Conservation (phyloP, 92 coral and sea anemone genomes). For the Isaurus tuberculatus region DNA sequence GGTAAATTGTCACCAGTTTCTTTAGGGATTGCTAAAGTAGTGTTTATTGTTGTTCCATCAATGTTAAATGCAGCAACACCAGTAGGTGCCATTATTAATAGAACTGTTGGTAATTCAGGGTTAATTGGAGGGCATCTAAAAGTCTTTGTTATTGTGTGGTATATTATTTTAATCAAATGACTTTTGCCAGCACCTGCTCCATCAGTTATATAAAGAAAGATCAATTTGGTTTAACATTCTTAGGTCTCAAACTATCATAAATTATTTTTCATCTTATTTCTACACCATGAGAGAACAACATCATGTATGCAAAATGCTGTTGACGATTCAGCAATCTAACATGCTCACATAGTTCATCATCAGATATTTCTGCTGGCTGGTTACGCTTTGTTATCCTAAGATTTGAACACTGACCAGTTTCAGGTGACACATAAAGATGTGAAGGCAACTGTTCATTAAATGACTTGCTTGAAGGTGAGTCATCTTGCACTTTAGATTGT, state of each 20-base stretch:
- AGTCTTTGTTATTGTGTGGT: slow-evolving; percentile 62
- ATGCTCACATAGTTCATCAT: slow-evolving; percentile 61
- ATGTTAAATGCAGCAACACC: too few species aligned
- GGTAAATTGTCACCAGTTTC: too few species aligned
- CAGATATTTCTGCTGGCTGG: slow-evolving; percentile 72
- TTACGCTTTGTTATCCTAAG: slow-evolving; percentile 21
- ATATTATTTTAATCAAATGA: too few species aligned
- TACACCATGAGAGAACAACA: slow-evolving; percentile 62
- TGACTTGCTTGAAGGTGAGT: too few species aligned
- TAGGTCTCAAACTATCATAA: slow-evolving; percentile 9
- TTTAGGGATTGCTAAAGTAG: too few species aligned
- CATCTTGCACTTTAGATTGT: too few species aligned
- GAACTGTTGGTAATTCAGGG: slow-evolving; percentile 69
- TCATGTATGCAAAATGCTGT: slow-evolving; percentile 59
- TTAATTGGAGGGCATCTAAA: too few species aligned
- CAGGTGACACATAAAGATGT: slow-evolving; percentile 38
- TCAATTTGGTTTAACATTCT: slow-evolving; percentile 31
- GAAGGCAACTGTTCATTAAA: slow-evolving; percentile 54
- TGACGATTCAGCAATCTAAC: slow-evolving; percentile 63
- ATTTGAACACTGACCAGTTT: background rate
- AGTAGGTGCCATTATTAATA: too few species aligned
- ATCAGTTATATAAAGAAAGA: slow-evolving; percentile 52
- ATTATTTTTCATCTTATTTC: slow-evolving; percentile 45
- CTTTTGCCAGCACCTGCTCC: slow-evolving; percentile 66
- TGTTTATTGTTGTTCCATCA: too few species aligned